Evolutionary conservation across 2,113 vertebrate genomes (phyloP).

Genomic region (Rhea pennata): DNA sequence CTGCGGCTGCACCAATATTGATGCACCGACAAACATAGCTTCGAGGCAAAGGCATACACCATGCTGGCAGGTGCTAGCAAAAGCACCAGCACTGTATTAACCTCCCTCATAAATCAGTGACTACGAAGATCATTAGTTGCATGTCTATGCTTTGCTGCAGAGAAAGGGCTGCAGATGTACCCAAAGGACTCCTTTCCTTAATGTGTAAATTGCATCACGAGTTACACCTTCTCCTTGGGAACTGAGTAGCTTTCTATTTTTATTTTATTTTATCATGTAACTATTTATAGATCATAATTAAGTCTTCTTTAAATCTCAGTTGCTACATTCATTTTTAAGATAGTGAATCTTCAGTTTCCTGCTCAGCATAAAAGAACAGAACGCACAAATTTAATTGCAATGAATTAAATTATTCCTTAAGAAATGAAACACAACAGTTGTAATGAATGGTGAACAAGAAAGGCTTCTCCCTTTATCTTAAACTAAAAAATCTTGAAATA

Average conservation of each 20-base stretch:
- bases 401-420: neutral
- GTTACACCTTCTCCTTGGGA: neutral
- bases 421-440: neutral
- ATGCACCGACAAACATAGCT: neutral
- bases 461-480: neutral
- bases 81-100: neutral
- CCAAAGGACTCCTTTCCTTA: neutral
- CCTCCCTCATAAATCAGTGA: neutral
- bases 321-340: neutral
- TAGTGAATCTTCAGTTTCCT: neutral
- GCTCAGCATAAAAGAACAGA: neutral
- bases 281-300: neutral
- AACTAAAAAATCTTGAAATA: neutral
- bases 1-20: rapidly evolving
- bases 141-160: neutral
- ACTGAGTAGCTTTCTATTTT: neutral
- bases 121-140: rapidly evolving
- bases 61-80: neutral
- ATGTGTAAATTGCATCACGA: neutral
- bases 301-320: neutral
- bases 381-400: neutral
- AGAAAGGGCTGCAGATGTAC: neutral
- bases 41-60: too few relatives aligned
- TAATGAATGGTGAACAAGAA: neutral
- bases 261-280: neutral